phyloP scores from a whole-genome alignment of 2,797 vertebrate species.

The Morus bassanus region DNA sequence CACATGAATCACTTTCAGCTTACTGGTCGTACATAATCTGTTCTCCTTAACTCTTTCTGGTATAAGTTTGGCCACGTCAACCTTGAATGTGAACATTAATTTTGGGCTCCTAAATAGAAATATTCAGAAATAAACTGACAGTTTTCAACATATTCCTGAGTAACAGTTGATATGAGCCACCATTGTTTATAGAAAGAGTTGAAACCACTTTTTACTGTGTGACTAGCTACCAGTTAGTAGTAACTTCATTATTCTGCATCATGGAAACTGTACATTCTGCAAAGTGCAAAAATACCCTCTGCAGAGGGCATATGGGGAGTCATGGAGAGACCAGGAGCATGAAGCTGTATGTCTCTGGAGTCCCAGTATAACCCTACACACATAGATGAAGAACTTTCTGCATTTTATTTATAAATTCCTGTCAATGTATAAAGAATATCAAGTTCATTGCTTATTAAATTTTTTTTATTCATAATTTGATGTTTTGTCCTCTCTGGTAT shows the following conservation, averaged over 20 bases:
- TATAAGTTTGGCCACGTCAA: not conserved
- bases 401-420: not conserved
- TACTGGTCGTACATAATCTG: not conserved
- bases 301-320: not conserved
- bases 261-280: not conserved
- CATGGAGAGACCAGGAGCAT: fast-evolving
- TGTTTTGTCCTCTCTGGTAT: not conserved
- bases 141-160: not conserved
- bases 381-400: not conserved
- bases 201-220: not conserved
- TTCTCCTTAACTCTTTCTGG: not conserved
- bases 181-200: not conserved
- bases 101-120: not conserved
- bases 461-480: not conserved
- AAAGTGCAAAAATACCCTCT: not conserved
- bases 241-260: not conserved
- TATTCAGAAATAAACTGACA: not conserved
- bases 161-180: not conserved
- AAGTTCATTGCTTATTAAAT: not conserved
- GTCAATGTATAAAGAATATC: not conserved
- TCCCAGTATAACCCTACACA: not conserved
- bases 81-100: not conserved
- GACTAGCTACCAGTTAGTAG: not conserved
- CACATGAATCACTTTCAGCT: not conserved
- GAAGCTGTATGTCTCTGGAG: not conserved